A percentile compares a stretch with the other conserved stretches of the same genome.
Conservation (phyloP, 2,888 invertebrate genomes). For the Meteorus colon region DNA sequence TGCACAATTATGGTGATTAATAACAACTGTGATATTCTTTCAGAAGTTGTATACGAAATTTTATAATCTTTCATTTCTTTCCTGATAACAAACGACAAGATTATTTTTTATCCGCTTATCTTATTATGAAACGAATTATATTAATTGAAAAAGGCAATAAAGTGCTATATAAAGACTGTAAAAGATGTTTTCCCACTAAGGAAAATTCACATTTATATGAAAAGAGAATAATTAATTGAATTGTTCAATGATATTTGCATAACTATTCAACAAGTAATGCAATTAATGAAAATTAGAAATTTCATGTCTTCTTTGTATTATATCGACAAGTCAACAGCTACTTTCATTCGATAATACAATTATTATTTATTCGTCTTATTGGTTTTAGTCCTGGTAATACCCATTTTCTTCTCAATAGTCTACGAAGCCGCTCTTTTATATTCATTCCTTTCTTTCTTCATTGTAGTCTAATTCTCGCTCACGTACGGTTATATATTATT, state of each 20-base stretch:
- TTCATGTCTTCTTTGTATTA: neutral
- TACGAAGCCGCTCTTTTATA: constrained; percentile 9
- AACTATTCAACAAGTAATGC: neutral
- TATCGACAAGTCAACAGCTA: neutral
- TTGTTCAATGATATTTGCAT: neutral
- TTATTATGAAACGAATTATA: neutral
- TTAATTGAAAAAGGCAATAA: constrained; percentile 6
- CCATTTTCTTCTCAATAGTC: constrained; percentile 23
- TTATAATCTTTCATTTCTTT: constrained; percentile 2
- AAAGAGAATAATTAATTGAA: neutral
- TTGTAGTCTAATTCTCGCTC: neutral
- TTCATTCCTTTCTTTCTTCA: neutral
- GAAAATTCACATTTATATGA: neutral
- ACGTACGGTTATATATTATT: neutral
- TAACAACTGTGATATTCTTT: constrained; percentile 22
- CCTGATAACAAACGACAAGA: neutral
- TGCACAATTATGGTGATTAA: constrained; percentile 13
- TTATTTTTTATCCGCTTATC: neutral
- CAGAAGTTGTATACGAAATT: constrained; percentile 37
- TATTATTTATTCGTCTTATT: constrained; percentile 1
- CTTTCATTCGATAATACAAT: neutral
- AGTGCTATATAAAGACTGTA: constrained; percentile 17
- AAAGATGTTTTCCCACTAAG: neutral
- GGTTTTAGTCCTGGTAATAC: constrained; percentile 12
- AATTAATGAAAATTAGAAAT: neutral